These are phyloP conservation scores for Sinosuthora webbiana DNA, from an alignment of 2,113 vertebrate species.

Conservation along the genomic window DNA sequence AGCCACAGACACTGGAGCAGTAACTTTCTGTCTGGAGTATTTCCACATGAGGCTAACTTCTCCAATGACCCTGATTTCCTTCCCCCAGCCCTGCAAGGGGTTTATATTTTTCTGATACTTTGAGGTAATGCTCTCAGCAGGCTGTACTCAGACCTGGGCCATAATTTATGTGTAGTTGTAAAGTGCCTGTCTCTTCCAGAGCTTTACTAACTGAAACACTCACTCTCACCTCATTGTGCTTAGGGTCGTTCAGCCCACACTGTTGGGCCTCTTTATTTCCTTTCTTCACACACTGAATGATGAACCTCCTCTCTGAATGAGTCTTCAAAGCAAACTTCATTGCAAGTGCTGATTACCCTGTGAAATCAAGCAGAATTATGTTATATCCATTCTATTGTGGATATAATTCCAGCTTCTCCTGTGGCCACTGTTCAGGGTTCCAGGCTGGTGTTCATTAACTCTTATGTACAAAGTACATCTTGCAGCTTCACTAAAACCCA, in stretches of 20 bases:
- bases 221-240: not conserved
- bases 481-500: not conserved
- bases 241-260: not conserved
- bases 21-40: not conserved
- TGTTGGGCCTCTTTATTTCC: not conserved
- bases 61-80: not conserved
- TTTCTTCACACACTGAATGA: not conserved
- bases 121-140: not conserved
- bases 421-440: accelerated
- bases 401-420: not conserved
- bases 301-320: not conserved
- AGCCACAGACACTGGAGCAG: not conserved
- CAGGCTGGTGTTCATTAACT: not conserved
- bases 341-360: not conserved
- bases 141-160: not conserved
- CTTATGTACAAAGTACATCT: accelerated
- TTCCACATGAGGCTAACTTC: not conserved
- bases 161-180: not conserved
- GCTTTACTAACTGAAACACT: not conserved
- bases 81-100: too few relatives aligned
- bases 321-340: not conserved
- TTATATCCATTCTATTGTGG: not conserved
- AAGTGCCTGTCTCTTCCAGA: not conserved
- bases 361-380: not conserved
- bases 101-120: not conserved